Percentiles rank a stretch among this genome's conserved stretches.
phyloP scores from a whole-genome alignment of 2,797 vertebrate genomes.

The Sylvilagus floridanus region DNA sequence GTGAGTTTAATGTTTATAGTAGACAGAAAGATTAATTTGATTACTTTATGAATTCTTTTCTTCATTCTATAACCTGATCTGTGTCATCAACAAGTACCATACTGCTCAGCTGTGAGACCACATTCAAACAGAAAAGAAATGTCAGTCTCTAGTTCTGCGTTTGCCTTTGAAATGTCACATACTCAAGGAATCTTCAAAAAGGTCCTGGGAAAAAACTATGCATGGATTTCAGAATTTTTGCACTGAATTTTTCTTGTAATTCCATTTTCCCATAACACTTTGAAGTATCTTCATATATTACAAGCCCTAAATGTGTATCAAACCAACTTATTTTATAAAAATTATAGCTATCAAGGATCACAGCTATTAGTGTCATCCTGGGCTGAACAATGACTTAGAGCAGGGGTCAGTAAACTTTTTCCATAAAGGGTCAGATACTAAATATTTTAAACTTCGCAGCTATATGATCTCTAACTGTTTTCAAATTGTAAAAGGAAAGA shows the following conservation, averaged over 20 bases:
- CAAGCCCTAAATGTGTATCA: conserved; percentile 7
- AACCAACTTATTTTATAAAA: conserved; percentile 11
- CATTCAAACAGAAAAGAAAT: conserved; percentile 59
- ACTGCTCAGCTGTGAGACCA: neutral
- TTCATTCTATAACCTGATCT: conserved; percentile 64
- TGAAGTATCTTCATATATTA: neutral
- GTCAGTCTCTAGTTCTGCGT: neutral
- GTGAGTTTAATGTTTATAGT: conserved; percentile 68
- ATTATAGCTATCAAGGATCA: neutral
- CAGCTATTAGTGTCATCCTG: conserved; percentile 12
- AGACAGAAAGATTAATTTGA: neutral
- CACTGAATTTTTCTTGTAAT: no score
- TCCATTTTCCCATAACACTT: no score
- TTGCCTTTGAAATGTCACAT: conserved; percentile 22
- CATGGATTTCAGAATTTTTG: no score
- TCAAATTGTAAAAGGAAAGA: conserved; percentile 44
- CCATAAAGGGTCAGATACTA: neutral
- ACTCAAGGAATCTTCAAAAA: no score
- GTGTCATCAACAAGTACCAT: conserved; percentile 12
- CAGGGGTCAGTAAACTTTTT: neutral
- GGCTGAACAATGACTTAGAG: neutral
- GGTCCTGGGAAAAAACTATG: no score
- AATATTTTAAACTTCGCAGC: neutral
- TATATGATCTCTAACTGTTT: neutral
- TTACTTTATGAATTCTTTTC: conserved; percentile 68